These are phyloP conservation scores for Clarias pachynema DNA, from an alignment of 2,797 vertebrate genomes.

Conservation along the genomic window DNA sequence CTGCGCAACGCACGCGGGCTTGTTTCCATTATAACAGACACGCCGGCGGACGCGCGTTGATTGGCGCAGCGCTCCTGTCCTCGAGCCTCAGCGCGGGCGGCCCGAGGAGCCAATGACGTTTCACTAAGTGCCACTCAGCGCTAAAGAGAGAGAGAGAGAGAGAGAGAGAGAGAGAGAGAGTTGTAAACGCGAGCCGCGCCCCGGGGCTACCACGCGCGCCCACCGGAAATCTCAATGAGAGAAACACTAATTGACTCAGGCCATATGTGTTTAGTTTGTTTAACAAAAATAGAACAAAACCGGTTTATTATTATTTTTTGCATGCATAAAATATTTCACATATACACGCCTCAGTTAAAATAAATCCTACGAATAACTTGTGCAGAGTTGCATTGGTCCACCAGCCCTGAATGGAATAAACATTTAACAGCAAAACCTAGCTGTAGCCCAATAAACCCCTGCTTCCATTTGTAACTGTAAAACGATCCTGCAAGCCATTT, in stretches of 20 bases:
- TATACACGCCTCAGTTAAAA: neutral
- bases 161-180: constrained; percentile 39
- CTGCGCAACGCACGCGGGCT: constrained; percentile 61
- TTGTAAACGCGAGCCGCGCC: constrained; percentile 51
- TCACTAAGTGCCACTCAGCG: constrained; percentile 69
- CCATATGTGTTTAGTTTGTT: constrained; percentile 8
- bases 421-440: neutral
- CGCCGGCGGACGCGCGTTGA: constrained; percentile 59
- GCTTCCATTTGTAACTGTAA: neutral
- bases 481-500: neutral
- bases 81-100: constrained; percentile 66
- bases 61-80: constrained; percentile 71
- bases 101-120: constrained; percentile 75
- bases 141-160: constrained; percentile 41
- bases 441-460: neutral
- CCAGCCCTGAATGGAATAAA: neutral
- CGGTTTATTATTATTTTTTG: neutral
- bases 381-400: neutral
- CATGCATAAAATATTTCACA: neutral
- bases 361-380: neutral
- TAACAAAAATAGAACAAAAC: neutral
- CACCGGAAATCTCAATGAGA: constrained; percentile 45
- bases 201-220: constrained; percentile 42
- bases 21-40: constrained; percentile 70
- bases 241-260: constrained; percentile 27